phyloP scores from a whole-genome alignment of 2,888 invertebrate genomes.

The Plebejus melissa region DNA sequence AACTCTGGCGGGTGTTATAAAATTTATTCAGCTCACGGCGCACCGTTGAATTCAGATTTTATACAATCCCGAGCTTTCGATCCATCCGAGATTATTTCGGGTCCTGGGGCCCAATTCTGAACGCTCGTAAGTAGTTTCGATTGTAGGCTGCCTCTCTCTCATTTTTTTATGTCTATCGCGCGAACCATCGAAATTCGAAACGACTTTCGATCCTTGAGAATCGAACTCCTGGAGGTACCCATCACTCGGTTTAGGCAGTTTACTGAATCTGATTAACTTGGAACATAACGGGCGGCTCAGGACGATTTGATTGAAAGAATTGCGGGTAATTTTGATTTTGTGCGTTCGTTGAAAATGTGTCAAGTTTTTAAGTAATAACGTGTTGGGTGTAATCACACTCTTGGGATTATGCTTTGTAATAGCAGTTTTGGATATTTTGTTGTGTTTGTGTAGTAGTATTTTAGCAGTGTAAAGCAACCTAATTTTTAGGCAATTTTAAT shows the following conservation, averaged over 20 bases:
- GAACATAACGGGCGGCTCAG: neutral
- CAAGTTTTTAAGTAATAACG: neutral
- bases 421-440: neutral
- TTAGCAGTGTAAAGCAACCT: neutral
- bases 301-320: slow-evolving; percentile 7
- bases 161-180: neutral
- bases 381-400: neutral
- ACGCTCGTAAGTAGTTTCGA: neutral
- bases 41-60: slow-evolving; percentile 24
- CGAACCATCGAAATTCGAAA: neutral
- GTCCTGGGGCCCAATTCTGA: neutral
- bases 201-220: neutral
- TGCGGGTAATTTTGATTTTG: slow-evolving; percentile 1
- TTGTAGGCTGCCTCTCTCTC: neutral
- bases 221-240: neutral
- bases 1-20: slow-evolving; percentile 5
- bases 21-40: slow-evolving; percentile 25
- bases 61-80: slow-evolving; percentile 16
- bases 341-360: neutral
- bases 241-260: neutral
- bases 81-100: slow-evolving; percentile 12
- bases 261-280: slow-evolving; percentile 7
- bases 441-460: neutral
- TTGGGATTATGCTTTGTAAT: neutral
- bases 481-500: no score